Base-by-base conservation (phyloP, 2,797 vertebrate genomes). In the Labeo calbasu region DNA sequence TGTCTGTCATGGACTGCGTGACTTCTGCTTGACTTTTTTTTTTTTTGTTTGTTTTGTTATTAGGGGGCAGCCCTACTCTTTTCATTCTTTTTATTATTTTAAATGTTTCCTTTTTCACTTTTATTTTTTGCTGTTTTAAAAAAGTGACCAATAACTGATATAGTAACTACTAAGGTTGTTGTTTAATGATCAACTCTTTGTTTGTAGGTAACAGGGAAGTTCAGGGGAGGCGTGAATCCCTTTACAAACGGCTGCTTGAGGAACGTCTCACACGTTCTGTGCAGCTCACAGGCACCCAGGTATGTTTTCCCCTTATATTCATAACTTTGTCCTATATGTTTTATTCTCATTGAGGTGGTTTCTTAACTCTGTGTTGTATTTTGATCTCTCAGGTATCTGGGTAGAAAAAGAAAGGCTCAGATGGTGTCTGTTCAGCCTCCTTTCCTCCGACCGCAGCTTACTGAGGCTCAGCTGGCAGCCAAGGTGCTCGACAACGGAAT, bases 401-500 rank as follows among this genome's bases (percentile, higher is more conserved):
- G 96, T 79, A 96, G 97, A 87, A 97, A 94, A 14, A 96, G 92
- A 92, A 93, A 93, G 8, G 93, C 94, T 84, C 96, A 96, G 91
- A 96, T 92, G 0, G 94, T 97, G 84, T 92, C 95, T 32, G 95
- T 99, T 80, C 95, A 96, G 89, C 97, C 98, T 43, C 97, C 98
- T 0, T 99, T 99, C 90, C 91, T 98, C 87, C 93, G 96, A 75
- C 97, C 96, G 0, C 96, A 97, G 88, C 93, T 97, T 88, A 96
- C 96, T 0, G 97, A 98, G 0, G 94, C 96, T 12, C 97, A 98
- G 90, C 94, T 97, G 90, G 95, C 96, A 1, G 95, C 97, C 88
- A 99, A 99, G 93, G 96, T 99, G 88, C 95, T 99, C 92, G 97
- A 99, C 92, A 99, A 99, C 0, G 98, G 98, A 87, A 97, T 99